Evolutionary conservation across 2,113 vertebrate species (phyloP), one percentile per base, ranked within the genome.

Genomic region (Todiramphus saurophagus): DNA sequence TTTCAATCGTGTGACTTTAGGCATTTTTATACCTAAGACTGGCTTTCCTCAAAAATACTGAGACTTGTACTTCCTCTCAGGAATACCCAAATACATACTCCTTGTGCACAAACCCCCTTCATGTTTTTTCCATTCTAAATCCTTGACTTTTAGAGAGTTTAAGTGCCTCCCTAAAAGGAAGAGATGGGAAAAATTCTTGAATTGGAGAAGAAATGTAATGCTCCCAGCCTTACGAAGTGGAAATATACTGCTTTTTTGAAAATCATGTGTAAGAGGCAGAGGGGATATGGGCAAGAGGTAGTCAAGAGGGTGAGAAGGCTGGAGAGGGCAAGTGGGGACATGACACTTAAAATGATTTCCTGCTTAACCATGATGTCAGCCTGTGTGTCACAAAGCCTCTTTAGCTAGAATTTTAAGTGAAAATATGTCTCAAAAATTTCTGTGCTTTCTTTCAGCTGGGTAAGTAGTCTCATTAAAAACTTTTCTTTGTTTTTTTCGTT

Each of bases 41-140:
- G 43, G 7, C 76, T 89, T 83, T 60, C 55, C 11, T 77, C 7
- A 73, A 59, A 82, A 69, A 53, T 48, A 28, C 17, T 43, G 16
- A 70, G 37, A 58, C 28, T 39, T 51, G 4, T 21, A 50, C 11
- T 10, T 37, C 11, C 4, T 1, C 4, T 30, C 39, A 31, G 20
- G 44, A 87, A 48, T 0, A 1, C 10, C 2, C 15, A 56, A 59
- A 68, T 3, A 1, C 16, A 27, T 31, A 53, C 3, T 66, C 16
- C 11, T 1, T 25, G 20, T 25, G 33, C 7, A 69, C 21, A 67
- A 81, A 43, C 10, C 7, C 8, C 9, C 10, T 75, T 48, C 46
- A 53, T 44, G 9, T 79, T 85, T n/a, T 77, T 78, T 19, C 2
- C 1, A 3, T 56, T 91, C 59, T 83, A 69, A 89, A 66, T 44